Evolutionary conservation across 1,140 invertebrate species (phyloP).

Genomic region (Scaptomyza montana): DNA sequence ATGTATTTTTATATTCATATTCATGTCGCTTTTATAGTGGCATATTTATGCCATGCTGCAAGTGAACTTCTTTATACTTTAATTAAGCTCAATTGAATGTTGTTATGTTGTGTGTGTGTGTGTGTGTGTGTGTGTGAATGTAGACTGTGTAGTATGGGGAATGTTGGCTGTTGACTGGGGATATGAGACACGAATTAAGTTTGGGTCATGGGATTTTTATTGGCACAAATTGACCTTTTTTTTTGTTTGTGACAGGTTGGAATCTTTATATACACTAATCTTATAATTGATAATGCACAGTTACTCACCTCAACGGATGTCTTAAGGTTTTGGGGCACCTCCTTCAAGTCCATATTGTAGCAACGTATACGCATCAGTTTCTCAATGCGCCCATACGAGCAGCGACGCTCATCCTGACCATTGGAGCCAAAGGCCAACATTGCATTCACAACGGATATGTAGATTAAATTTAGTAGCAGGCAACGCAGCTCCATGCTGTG

Average conservation of each 20-base stretch:
- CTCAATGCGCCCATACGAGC: constrained; percentile 85
- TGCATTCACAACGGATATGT: constrained; percentile 46
- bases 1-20: neutral
- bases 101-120: neutral
- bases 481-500: constrained; percentile 75
- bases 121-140: neutral
- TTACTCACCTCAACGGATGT: constrained; percentile 85
- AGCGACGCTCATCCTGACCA: constrained; percentile 71
- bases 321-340: constrained; percentile 85
- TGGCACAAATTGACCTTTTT: constrained; percentile 49
- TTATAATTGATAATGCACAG: constrained; percentile 1
- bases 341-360: constrained; percentile 84
- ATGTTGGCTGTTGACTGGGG: constrained; percentile 1
- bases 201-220: constrained; percentile 56
- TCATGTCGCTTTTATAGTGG: constrained; percentile 26
- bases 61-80: constrained; percentile 75
- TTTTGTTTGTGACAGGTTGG: neutral
- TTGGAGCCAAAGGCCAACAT: constrained; percentile 63
- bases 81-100: constrained; percentile 76
- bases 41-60: constrained; percentile 28
- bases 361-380: constrained; percentile 85
- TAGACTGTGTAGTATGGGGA: too few relatives aligned
- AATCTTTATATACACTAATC: neutral
- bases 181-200: constrained; percentile 54
- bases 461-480: constrained; percentile 63